Percentiles rank a stretch among this genome's conserved stretches.
These are phyloP conservation scores for Pristiophorus japonicus DNA, from an alignment of 2,113 vertebrate species.

Conservation along the genomic window DNA sequence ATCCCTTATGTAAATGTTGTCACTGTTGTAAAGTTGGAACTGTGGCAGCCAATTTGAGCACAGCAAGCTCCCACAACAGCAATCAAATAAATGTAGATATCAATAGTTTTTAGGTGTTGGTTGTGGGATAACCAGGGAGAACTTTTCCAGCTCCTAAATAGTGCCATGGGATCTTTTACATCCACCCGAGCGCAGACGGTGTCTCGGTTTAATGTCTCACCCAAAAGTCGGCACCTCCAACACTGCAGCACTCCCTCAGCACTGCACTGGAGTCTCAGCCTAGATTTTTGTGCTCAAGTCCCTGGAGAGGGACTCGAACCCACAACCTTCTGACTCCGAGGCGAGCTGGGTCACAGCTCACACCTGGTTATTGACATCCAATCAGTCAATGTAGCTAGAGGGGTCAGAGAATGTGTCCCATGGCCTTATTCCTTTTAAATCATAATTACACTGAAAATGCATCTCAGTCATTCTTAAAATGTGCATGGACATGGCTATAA, in stretches of 20 bases:
- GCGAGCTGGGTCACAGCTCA: neutral
- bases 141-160: neutral
- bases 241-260: neutral
- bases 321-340: neutral
- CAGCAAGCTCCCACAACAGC: neutral
- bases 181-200: neutral
- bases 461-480: neutral
- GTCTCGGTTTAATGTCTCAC: neutral
- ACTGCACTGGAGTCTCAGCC: neutral
- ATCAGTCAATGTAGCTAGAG: neutral
- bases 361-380: neutral
- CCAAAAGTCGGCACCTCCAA: neutral
- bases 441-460: neutral
- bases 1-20: neutral
- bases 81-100: neutral
- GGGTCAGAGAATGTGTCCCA: neutral
- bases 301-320: neutral
- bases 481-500: neutral
- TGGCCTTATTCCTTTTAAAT: neutral
- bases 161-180: neutral
- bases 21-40: neutral
- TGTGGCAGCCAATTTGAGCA: neutral
- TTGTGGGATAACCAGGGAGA: neutral
- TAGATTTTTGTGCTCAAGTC: neutral
- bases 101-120: neutral